Percentiles rank a stretch among this genome's conserved stretches.
Conservation (phyloP, 2,113 vertebrate species). For the Forbesichthys agassizii region DNA sequence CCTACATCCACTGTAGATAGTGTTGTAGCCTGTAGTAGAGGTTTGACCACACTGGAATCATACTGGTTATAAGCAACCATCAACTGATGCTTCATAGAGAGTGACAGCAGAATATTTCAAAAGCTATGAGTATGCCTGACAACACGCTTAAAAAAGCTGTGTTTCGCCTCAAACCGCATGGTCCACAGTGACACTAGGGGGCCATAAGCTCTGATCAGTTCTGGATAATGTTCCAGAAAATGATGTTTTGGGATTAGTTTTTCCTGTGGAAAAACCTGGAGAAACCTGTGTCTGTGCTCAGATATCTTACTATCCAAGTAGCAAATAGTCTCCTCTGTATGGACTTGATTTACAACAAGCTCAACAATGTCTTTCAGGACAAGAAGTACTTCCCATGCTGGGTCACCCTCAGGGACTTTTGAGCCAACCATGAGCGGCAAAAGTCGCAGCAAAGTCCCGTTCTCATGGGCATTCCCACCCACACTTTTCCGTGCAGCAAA, state of each 20-base stretch:
- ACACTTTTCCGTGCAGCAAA: slow-evolving; percentile 17
- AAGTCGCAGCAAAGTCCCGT: slow-evolving; percentile 7
- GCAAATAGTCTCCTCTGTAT: slow-evolving; percentile 1
- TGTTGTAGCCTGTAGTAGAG: not conserved
- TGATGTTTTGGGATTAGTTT: not conserved
- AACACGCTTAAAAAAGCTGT: slow-evolving; percentile 25
- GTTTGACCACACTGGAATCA: not conserved
- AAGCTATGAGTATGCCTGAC: slow-evolving; percentile 7
- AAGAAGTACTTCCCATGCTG: slow-evolving; percentile 8
- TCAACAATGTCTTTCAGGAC: slow-evolving; percentile 14
- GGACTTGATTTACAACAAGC: not conserved
- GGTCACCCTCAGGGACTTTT: slow-evolving; percentile 11
- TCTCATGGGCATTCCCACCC: slow-evolving; percentile 16
- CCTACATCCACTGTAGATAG: not conserved
- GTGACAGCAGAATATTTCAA: not conserved
- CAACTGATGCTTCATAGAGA: not conserved
- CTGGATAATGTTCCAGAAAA: not conserved
- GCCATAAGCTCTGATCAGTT: not conserved
- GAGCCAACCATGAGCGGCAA: not conserved
- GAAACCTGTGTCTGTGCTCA: not conserved
- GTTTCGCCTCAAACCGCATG: slow-evolving; percentile 30
- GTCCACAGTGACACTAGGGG: slow-evolving; percentile 9
- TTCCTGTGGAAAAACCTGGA: slow-evolving; percentile 3
- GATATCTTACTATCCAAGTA: not conserved
- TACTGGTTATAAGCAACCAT: slow-evolving; percentile 2